Base-by-base conservation (phyloP, 1,140 invertebrate species). In the Pseudomyrmex concolor region DNA sequence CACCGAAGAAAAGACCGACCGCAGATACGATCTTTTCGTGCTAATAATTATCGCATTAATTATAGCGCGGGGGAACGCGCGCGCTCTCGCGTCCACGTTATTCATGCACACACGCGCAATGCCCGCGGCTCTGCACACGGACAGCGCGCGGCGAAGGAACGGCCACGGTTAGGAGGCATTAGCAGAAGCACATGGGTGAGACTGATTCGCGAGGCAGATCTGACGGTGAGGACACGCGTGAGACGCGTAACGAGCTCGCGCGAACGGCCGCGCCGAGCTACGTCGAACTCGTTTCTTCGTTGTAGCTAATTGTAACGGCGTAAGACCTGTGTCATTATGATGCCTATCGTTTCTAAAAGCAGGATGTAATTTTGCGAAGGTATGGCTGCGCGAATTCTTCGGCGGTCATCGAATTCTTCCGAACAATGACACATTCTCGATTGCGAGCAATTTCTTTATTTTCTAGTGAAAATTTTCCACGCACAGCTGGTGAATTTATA, bases 1-100 rank as follows among this genome's bases (percentile, higher is more conserved):
- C 43, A 70, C 66, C 88, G 88, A 89, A 90, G 88, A 86, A 90
- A 89, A 90, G 85, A 85, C 88, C 74, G 89, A 54, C 81, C 73
- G 17, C 76, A 85, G 89, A 90, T 90, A 90, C 59, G 25, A 90
- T 90, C 89, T 90, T 90, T 88, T 89, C 89, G 89, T 89, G 89
- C 89, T 90, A 89, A 90, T 90, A 90, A 90, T 89, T 90, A 89
- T 90, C 85, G 84, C 86, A 90, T 90, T 90, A 90, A 90, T 90
- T 90, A 89, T 70, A 55, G 57, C 78, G 85, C 71, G 80, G 73
- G 73, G 70, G 76, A 34, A 34, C 34, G 64, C 62, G 72, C 73
- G 87, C 84, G 74, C 84, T 59, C 78, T 57, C 88, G 34, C 34
- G 83, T 86, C 78, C 70, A 84, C 84, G 87, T 71, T 83, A 81